Base-by-base conservation (phyloP, 2,888 invertebrate genomes). In the Seladonia tumulorum region DNA sequence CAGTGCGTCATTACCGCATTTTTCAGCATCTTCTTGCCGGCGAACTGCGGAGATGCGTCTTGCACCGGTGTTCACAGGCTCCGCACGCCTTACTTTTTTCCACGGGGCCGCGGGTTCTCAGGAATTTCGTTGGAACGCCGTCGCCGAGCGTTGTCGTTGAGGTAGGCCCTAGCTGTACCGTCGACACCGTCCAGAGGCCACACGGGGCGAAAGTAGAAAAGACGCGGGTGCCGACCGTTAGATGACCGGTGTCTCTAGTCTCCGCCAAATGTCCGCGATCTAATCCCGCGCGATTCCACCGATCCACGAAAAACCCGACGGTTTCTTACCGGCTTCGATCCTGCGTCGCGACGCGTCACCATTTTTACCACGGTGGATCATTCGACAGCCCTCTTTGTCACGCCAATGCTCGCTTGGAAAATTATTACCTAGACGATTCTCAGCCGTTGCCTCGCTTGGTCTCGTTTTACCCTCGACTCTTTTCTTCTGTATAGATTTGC, bases 1-100 rank as follows among this genome's bases (percentile, higher is more conserved):
- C 94, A 93, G 93, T 93, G 93, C 93, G 92, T 94, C 95, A 95
- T 95, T 95, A 95, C 92, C 92, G 95, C 95, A 95, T 95, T 94
- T 95, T 94, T 94, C 93, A 89, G 85, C 91, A 90, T 91, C 91
- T 94, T 94, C 92, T 93, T 93, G 92, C 87, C 83, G 85, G 86
- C 82, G 79, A 86, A 87, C 87, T 81, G 86, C 79, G 78, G 89
- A 87, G 92, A 89, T 90, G 90, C 89, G 82, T 80, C 87, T 90
- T 85, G 88, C 88, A 86, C 87, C 87, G 88, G 85, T 85, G 89
- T 85, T 76, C 89, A 76, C 80, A 83, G 88, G 82, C 88, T 88
- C 83, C 87, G 90, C 88, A 88, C 89, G 89, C 86, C 88, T 86
- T 90, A 87, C 91, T 93, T 93, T 93, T 90, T 93, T 92, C 87